A percentile compares a stretch with the other conserved stretches of the same genome.
Evolutionary conservation across 2,888 invertebrate species (phyloP).

Genomic region (Apoderus coryli): DNA sequence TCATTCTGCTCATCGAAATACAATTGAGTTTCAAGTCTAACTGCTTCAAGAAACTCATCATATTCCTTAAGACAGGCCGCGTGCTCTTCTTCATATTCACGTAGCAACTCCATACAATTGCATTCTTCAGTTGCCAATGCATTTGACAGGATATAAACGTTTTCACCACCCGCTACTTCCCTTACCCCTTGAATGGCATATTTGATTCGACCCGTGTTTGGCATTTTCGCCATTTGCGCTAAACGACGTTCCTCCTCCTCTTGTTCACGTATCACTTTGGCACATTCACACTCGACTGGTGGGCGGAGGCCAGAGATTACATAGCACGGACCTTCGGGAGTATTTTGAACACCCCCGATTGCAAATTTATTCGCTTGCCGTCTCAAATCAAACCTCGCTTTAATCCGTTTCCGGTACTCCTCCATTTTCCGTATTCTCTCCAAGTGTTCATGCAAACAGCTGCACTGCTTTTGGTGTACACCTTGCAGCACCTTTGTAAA

Average conservation of each 20-base stretch:
- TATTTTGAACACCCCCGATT: conserved; percentile 19
- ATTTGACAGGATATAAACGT: conserved; percentile 24
- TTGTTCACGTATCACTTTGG: conserved; percentile 15
- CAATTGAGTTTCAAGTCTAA: too few relatives aligned
- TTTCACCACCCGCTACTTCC: conserved; percentile 24
- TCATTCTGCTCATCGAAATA: too few relatives aligned
- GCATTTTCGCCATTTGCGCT: conserved; percentile 21
- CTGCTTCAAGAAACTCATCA: conserved; percentile 13
- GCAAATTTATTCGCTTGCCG: conserved; percentile 17
- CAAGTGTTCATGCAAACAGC: conserved; percentile 17
- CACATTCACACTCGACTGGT: conserved; percentile 20
- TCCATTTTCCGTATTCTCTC: conserved; percentile 17
- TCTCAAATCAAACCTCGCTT: conserved; percentile 17
- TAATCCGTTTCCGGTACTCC: conserved; percentile 17
- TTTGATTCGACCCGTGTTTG: conserved; percentile 22
- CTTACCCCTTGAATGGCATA: conserved; percentile 26
- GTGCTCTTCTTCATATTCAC: conserved; percentile 23
- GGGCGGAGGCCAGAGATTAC: conserved; percentile 19
- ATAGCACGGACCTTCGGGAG: conserved; percentile 20
- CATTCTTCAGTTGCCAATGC: conserved; percentile 23
- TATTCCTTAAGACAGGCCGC: conserved; percentile 19
- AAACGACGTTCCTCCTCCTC: conserved; percentile 18
- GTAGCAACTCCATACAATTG: conserved; percentile 24
- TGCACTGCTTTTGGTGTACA: conserved; percentile 17
- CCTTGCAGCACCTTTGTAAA: conserved; percentile 15